Base-by-base conservation (phyloP, 92 coral and sea anemone genomes). In the Montipora capitata region DNA sequence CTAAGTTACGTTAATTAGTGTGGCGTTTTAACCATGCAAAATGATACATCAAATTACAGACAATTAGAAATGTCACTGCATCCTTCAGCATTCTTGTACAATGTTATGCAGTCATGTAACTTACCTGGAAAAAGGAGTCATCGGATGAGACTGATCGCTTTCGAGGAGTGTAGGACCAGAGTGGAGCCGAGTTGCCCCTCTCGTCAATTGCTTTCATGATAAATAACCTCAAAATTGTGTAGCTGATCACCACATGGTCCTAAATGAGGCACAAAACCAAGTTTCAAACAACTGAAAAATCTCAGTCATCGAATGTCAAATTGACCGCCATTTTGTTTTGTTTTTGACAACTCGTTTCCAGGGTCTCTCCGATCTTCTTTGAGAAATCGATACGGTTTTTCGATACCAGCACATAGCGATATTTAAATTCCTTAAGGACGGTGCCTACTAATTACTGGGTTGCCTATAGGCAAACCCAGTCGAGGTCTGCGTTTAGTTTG, bases 51-150 rank as follows among this genome's bases (percentile, higher is more conserved):
- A 8, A 45, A 5, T 45, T 45, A 8, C 51, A 54, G 10, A 6
- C 61, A 9, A 54, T 10, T 11, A 9, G 61, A 54, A 54, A 54
- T 54, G 51, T 7, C 61, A 54, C 8, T 6, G 15, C 35, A 27
- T 27, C 35, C 35, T 27, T 27, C 35, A 27, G 35, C 35, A 27
- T 27, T 1, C 0, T 9, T 8, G 15, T 54, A 12, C 10, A 54
- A 54, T 6, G 15, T 54, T 1, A 54, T 11, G 7, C 12, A 7
- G 10, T 8, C 10, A 54, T 27, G 35, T 27, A 76, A 40, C 74
- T 44, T 80, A 83, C 87, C 72, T 83, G 44, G 51, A 71, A 83
- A 49, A 83, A 83, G 10, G 87, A 79, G 42, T 68, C 68, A 16
- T 54, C 42, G 3, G 85, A 38, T 9, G 65, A 43, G 17, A 81